phyloP scores from a whole-genome alignment of 2,797 vertebrate species.

The Lutjanus campechanus region DNA sequence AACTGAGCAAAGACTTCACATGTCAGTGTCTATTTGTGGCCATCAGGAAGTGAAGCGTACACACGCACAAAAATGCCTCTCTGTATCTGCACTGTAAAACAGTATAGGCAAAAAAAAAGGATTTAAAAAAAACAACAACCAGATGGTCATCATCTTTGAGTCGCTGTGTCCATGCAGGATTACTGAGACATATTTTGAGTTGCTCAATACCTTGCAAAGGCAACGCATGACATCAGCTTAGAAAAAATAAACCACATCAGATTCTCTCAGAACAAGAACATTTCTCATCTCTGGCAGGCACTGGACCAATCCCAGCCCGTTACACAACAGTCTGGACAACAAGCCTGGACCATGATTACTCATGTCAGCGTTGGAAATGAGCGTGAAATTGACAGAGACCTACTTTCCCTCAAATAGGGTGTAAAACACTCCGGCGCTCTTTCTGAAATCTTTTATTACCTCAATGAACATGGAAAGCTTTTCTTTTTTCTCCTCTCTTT shows the following conservation, averaged over 20 bases:
- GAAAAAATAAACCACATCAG: neutral
- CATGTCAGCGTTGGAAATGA: slow-evolving; percentile 50
- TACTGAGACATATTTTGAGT: slow-evolving; percentile 9
- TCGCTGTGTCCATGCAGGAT: neutral
- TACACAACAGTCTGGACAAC: slow-evolving; percentile 57
- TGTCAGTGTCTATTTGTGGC: slow-evolving; percentile 18
- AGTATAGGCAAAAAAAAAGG: neutral
- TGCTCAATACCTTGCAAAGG: slow-evolving; percentile 28
- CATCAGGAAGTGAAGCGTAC: neutral
- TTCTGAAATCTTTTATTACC: slow-evolving; percentile 39
- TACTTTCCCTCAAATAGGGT: slow-evolving; percentile 46
- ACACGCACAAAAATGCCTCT: neutral
- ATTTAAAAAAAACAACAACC: neutral
- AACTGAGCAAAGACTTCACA: slow-evolving; percentile 4
- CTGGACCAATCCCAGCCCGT: slow-evolving; percentile 50
- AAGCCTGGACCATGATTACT: slow-evolving; percentile 44
- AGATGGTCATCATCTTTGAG: neutral
- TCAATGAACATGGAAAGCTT: slow-evolving; percentile 25
- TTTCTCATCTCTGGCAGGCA: slow-evolving; percentile 52
- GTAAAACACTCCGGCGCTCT: slow-evolving; percentile 33
- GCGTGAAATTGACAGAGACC: slow-evolving; percentile 56
- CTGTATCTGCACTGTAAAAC: neutral
- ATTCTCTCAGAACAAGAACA: slow-evolving; percentile 36
- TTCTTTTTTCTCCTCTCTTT: slow-evolving; percentile 11
- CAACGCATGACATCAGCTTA: slow-evolving; percentile 46